Percentiles rank a stretch among this genome's conserved stretches.
phyloP scores from a whole-genome alignment of 2,888 invertebrate species.

The Agrochola litura region DNA sequence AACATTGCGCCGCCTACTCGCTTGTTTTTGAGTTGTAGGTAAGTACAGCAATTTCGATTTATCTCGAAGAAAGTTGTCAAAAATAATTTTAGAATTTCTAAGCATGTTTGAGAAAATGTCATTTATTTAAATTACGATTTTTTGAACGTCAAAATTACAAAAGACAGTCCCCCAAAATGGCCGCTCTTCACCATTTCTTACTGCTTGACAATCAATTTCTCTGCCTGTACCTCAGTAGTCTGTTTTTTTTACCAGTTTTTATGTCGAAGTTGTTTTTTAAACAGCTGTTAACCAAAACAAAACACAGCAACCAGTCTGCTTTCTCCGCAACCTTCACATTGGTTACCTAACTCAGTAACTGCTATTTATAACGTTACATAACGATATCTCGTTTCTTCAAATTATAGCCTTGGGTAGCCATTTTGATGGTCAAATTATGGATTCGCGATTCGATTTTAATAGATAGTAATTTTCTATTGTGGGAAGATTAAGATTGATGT shows the following conservation, averaged over 20 bases:
- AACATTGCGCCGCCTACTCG: too few species aligned
- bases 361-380: slow-evolving; percentile 46
- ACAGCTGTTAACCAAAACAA: slow-evolving; percentile 17
- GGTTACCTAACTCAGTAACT: slow-evolving; percentile 43
- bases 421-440: slow-evolving; percentile 46
- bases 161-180: neutral
- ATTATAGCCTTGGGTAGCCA: slow-evolving; percentile 46
- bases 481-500: slow-evolving; percentile 10
- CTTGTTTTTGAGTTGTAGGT: too few species aligned
- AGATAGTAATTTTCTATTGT: slow-evolving; percentile 21
- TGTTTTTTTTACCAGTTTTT: slow-evolving; percentile 7
- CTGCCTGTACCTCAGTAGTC: neutral
- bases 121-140: neutral
- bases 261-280: neutral
- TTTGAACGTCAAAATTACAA: neutral
- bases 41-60: too few species aligned
- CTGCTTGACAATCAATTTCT: neutral
- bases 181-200: neutral
- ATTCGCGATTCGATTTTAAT: slow-evolving; percentile 43
- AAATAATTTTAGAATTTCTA: too few species aligned
- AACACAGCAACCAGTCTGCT: slow-evolving; percentile 13
- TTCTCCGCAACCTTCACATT: slow-evolving; percentile 50
- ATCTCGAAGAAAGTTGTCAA: too few species aligned
- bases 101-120: neutral
- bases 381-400: slow-evolving; percentile 45